Evolutionary conservation across 2,797 vertebrate genomes (phyloP).

Genomic region (Mallotus villosus): DNA sequence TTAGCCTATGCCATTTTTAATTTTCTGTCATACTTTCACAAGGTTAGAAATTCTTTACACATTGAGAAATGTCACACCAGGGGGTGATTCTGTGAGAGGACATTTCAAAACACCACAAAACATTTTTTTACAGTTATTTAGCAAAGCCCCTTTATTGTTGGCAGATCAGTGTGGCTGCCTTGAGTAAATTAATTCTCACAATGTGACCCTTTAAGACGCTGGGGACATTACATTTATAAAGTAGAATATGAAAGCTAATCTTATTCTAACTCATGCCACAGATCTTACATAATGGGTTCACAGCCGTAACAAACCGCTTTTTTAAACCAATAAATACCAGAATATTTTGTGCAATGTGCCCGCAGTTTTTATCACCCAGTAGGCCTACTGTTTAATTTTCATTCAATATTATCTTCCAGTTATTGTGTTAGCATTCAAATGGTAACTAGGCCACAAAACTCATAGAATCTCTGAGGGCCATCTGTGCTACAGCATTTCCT

Average conservation of each 20-base stretch:
- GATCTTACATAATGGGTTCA: not conserved
- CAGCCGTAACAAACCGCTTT: not conserved
- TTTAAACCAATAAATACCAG: slow-evolving; percentile 8
- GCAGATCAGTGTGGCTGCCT: slow-evolving; percentile 29
- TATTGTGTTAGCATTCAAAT: slow-evolving; percentile 55
- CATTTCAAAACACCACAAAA: slow-evolving; percentile 32
- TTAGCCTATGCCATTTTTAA: not conserved
- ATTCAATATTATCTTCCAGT: slow-evolving; percentile 35
- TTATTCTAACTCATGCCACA: slow-evolving; percentile 12
- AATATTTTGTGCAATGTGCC: slow-evolving; percentile 15
- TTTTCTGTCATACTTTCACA: not conserved
- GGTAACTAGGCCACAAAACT: slow-evolving; percentile 66
- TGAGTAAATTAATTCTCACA: slow-evolving; percentile 42
- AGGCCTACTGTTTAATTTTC: slow-evolving; percentile 30
- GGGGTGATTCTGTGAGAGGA: slow-evolving; percentile 32
- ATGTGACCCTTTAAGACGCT: slow-evolving; percentile 32
- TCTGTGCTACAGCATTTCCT: slow-evolving; percentile 66
- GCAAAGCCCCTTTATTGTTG: slow-evolving; percentile 43
- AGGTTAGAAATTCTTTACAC: slow-evolving; percentile 28
- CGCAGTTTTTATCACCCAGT: slow-evolving; percentile 12
- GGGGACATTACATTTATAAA: slow-evolving; percentile 25
- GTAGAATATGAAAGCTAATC: slow-evolving; percentile 16
- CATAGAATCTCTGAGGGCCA: slow-evolving; percentile 58
- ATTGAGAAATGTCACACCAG: slow-evolving; percentile 27
- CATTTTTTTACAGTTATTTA: slow-evolving; percentile 61